Conservation (phyloP, 2,113 vertebrate species). For the Cnemophilus loriae region DNA sequence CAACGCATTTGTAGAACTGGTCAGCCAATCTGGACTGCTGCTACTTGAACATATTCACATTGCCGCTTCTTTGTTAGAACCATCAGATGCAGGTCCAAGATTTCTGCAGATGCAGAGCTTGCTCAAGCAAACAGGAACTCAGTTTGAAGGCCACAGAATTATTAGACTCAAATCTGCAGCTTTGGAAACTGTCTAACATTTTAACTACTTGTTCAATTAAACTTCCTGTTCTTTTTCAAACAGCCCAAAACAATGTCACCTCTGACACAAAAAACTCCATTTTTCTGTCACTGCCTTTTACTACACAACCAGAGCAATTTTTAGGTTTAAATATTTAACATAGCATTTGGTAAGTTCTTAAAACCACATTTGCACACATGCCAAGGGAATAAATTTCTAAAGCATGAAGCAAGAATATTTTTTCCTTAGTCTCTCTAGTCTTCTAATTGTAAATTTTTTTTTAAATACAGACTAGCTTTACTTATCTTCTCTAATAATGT, state of each 20-base stretch:
- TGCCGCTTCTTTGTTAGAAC: background rate
- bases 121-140: background rate
- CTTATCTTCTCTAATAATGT: background rate
- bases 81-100: background rate
- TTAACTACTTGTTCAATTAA: background rate
- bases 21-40: background rate
- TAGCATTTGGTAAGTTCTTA: background rate
- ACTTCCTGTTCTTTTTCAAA: background rate
- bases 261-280: background rate
- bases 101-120: background rate
- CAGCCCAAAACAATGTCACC: background rate
- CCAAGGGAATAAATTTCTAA: constrained; percentile 8
- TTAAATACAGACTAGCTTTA: background rate
- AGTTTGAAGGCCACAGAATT: background rate
- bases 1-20: background rate
- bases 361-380: background rate
- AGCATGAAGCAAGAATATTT: background rate
- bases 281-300: background rate
- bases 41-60: background rate
- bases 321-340: background rate
- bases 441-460: background rate
- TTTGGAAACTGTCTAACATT: background rate
- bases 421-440: background rate
- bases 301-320: background rate
- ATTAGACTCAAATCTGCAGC: background rate